Percentiles rank a stretch among this genome's conserved stretches.
Evolutionary conservation across 2,888 invertebrate species (phyloP).

Genomic region (Phasia obesa): DNA sequence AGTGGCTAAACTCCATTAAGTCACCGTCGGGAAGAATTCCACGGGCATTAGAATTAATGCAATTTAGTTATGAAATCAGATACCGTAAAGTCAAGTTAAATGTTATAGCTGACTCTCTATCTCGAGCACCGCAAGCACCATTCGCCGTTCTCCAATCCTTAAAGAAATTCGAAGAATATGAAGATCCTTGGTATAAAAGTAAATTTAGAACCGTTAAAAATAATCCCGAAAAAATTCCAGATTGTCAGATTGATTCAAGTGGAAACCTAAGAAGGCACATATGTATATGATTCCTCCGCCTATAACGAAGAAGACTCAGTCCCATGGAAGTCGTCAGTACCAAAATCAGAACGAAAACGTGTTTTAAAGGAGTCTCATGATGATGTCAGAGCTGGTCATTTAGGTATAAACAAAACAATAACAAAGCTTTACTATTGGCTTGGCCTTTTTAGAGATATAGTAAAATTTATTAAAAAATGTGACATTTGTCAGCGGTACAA

Average conservation of each 20-base stretch:
- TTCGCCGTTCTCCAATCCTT: neutral
- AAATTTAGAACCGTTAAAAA: no score
- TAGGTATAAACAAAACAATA: neutral
- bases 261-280: slow-evolving; percentile 24
- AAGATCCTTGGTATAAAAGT: no score
- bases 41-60: slow-evolving; percentile 24
- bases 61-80: slow-evolving; percentile 25
- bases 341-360: neutral
- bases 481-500: slow-evolving; percentile 20
- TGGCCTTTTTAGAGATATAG: no score
- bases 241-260: neutral
- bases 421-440: slow-evolving; percentile 14
- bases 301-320: slow-evolving; percentile 20
- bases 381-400: slow-evolving; percentile 11
- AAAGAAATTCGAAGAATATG: no score
- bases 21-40: slow-evolving; percentile 56
- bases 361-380: slow-evolving; percentile 37
- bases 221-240: neutral
- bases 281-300: neutral
- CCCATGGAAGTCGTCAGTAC: slow-evolving; percentile 24
- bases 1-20: slow-evolving; percentile 53
- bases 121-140: no score
- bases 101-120: slow-evolving; percentile 34
- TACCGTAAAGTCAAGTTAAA: slow-evolving; percentile 43
- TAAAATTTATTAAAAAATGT: slow-evolving; percentile 7